These are phyloP conservation scores for Tadarida brasiliensis DNA, from an alignment of 2,797 vertebrate genomes.

Conservation along the genomic window DNA sequence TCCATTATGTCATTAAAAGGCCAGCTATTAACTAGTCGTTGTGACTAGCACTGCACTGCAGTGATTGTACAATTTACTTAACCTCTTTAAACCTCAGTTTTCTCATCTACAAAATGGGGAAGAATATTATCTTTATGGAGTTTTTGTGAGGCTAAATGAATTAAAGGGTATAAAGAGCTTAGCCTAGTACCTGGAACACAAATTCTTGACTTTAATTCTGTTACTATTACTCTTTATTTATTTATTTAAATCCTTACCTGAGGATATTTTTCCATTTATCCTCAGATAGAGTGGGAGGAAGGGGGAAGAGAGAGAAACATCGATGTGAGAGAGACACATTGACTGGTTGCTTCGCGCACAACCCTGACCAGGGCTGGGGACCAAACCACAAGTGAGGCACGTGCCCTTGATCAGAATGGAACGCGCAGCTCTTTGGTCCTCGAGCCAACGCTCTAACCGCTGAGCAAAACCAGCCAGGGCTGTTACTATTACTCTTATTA, in stretches of 20 bases:
- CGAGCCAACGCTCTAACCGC: too few species aligned
- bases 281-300: too few species aligned
- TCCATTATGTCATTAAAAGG: background rate
- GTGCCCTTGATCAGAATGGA: too few species aligned
- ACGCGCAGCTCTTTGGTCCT: too few species aligned
- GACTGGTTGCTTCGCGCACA: too few species aligned
- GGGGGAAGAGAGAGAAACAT: too few species aligned
- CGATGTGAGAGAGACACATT: too few species aligned
- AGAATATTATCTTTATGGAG: background rate
- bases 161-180: background rate
- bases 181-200: background rate
- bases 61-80: background rate
- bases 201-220: constrained; percentile 15
- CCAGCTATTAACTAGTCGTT: background rate
- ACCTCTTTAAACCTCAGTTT: background rate
- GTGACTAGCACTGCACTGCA: background rate
- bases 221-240: background rate
- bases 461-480: too few species aligned
- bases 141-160: background rate
- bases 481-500: background rate
- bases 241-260: too few species aligned
- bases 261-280: too few species aligned
- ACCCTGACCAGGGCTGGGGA: too few species aligned
- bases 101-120: background rate
- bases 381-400: too few species aligned